Conservation (phyloP, 2,888 invertebrate genomes). For the Drosophila prostipennis region DNA sequence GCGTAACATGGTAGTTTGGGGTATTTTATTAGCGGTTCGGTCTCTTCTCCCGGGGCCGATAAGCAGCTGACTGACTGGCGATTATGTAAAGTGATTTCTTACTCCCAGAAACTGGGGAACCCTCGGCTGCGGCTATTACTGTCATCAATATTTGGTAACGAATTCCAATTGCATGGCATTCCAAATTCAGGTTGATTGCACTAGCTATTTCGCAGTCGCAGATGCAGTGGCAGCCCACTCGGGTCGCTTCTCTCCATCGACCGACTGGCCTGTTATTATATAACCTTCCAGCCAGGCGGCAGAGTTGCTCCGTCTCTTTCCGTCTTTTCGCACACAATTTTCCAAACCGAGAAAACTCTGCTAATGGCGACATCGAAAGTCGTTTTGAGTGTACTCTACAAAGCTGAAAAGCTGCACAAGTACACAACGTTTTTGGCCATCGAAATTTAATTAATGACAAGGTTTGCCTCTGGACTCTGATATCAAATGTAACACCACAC, state of each 20-base stretch:
- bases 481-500: neutral
- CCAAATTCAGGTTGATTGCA: slow-evolving; percentile 58
- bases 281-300: slow-evolving; percentile 58
- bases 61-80: slow-evolving; percentile 11
- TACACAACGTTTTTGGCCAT: neutral
- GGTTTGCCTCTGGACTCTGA: neutral
- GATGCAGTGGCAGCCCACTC: slow-evolving; percentile 40
- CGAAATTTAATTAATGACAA: neutral
- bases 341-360: slow-evolving; percentile 57
- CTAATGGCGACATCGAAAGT: slow-evolving; percentile 74
- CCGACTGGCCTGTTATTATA: slow-evolving; percentile 54
- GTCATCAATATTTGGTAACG: slow-evolving; percentile 73
- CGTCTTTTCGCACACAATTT: slow-evolving; percentile 42
- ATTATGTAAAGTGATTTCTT: slow-evolving; percentile 38
- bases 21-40: slow-evolving; percentile 25
- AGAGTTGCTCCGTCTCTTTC: slow-evolving; percentile 44
- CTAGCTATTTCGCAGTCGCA: slow-evolving; percentile 27
- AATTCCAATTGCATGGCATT: slow-evolving; percentile 60
- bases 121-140: slow-evolving; percentile 43
- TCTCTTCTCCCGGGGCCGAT: slow-evolving; percentile 20
- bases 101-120: slow-evolving; percentile 16
- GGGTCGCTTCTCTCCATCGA: slow-evolving; percentile 48
- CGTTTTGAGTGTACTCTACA: slow-evolving; percentile 53
- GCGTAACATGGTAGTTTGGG: slow-evolving; percentile 66
- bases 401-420: slow-evolving; percentile 7